Evolutionary conservation across 2,797 vertebrate species (phyloP).

Genomic region (Muscicapa comitata): DNA sequence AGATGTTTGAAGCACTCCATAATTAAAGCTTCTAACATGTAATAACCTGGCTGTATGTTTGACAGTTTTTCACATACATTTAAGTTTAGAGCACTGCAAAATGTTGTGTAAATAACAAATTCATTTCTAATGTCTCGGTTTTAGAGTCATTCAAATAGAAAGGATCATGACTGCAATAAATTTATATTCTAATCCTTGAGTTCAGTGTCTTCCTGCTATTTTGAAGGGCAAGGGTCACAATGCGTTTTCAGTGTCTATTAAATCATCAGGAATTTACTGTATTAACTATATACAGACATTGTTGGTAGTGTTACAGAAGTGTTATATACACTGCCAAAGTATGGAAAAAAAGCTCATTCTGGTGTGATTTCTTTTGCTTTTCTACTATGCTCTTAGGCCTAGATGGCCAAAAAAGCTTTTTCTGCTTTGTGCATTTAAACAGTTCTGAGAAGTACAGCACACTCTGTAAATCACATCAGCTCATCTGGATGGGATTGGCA

Average conservation of each 20-base stretch:
- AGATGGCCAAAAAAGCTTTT: not conserved
- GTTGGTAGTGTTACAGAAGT: not conserved
- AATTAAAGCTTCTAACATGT: conserved; percentile 64
- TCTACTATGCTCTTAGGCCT: not conserved
- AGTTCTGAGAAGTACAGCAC: not conserved
- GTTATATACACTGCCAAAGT: not conserved
- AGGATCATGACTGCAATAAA: conserved; percentile 20
- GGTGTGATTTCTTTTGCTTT: not conserved
- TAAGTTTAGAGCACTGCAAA: conserved; percentile 8
- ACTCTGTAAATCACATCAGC: not conserved
- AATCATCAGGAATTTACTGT: not conserved
- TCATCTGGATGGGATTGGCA: not conserved
- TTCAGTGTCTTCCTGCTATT: not conserved
- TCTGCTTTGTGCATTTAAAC: not conserved
- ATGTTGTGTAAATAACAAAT: conserved; percentile 29
- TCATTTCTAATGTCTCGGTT: not conserved
- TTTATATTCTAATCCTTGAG: conserved; percentile 7
- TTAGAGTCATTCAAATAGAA: conserved; percentile 24
- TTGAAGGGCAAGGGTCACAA: not conserved
- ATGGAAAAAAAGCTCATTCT: not conserved
- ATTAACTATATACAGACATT: not conserved
- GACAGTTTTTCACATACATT: conserved; percentile 46
- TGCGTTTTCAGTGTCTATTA: not conserved
- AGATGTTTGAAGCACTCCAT: conserved; percentile 55
- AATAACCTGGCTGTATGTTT: conserved; percentile 31